A percentile compares a stretch with the other conserved stretches of the same genome.
Evolutionary conservation across 2,888 invertebrate species (phyloP).

Genomic region (Strigamia crassipes): DNA sequence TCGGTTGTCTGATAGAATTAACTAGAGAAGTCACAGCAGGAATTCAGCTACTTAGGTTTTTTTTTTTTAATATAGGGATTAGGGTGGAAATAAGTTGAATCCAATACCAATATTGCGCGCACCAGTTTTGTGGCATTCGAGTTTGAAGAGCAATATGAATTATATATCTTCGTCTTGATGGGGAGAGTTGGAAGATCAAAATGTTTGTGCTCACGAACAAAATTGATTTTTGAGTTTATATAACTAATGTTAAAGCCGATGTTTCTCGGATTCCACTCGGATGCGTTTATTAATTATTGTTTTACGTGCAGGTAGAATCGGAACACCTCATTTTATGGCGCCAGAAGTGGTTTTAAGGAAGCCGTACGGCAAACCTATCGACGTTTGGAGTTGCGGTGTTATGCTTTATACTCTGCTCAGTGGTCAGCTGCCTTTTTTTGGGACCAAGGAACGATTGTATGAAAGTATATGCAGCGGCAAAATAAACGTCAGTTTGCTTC

Average conservation of each 20-base stretch:
- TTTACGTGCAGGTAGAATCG: constrained; percentile 75
- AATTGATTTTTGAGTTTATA: constrained; percentile 30
- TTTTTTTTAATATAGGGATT: not conserved
- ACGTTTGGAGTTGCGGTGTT: constrained; percentile 97
- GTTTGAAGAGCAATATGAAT: constrained; percentile 24
- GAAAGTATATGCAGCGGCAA: constrained; percentile 87
- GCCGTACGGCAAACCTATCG: constrained; percentile 87
- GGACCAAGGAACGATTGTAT: constrained; percentile 89
- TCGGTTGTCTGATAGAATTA: not conserved
- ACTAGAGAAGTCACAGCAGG: not conserved
- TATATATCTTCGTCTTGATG: constrained; percentile 3
- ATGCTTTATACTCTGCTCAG: constrained; percentile 90
- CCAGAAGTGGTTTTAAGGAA: constrained; percentile 93
- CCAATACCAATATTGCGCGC: not conserved
- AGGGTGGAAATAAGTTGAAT: not conserved
- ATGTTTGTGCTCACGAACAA: not conserved
- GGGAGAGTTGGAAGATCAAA: not conserved
- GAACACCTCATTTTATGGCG: constrained; percentile 97
- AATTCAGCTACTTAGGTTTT: not conserved
- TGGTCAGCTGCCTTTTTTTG: constrained; percentile 92
- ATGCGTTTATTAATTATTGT: not conserved
- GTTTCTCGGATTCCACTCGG: too few relatives aligned
- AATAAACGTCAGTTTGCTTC: constrained; percentile 68
- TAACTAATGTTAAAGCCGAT: too few relatives aligned
- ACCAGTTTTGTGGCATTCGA: not conserved